These are phyloP conservation scores for Drosophila vallismaia DNA, from an alignment of 2,888 invertebrate species.

Conservation along the genomic window DNA sequence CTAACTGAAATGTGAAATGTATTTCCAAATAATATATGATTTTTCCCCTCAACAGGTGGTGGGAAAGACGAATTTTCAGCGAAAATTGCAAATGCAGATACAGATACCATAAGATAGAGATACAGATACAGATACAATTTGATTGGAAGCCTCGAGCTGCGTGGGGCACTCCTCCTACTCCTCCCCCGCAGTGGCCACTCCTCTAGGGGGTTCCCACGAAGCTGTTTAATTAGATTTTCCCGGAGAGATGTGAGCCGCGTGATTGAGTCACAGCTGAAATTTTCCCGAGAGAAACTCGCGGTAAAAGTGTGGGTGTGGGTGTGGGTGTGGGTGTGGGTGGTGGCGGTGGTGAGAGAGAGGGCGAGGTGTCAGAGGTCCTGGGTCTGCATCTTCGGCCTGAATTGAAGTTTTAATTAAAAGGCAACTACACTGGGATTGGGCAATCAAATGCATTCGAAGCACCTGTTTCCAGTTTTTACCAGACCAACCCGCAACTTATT, in stretches of 20 bases:
- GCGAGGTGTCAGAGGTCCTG: conserved; percentile 7
- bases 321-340: too few relatives aligned
- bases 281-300: neutral
- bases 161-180: neutral
- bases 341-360: neutral
- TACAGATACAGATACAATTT: neutral
- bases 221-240: conserved; percentile 72
- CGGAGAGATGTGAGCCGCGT: conserved; percentile 56
- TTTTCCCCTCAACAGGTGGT: conserved; percentile 8
- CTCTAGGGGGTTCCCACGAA: conserved; percentile 20
- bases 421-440: conserved; percentile 51
- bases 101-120: neutral
- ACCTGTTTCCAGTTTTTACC: conserved; percentile 43
- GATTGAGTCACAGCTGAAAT: conserved; percentile 56
- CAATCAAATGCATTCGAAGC: conserved; percentile 56
- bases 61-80: neutral
- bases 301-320: neutral
- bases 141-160: neutral
- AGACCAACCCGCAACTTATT: conserved; percentile 52
- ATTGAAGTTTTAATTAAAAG: conserved; percentile 82
- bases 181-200: neutral
- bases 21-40: neutral
- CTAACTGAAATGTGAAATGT: neutral
- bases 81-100: conserved; percentile 5
- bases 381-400: conserved; percentile 41